Evolutionary conservation across 2,888 invertebrate species (phyloP).

Genomic region (Drosophila conformis): DNA sequence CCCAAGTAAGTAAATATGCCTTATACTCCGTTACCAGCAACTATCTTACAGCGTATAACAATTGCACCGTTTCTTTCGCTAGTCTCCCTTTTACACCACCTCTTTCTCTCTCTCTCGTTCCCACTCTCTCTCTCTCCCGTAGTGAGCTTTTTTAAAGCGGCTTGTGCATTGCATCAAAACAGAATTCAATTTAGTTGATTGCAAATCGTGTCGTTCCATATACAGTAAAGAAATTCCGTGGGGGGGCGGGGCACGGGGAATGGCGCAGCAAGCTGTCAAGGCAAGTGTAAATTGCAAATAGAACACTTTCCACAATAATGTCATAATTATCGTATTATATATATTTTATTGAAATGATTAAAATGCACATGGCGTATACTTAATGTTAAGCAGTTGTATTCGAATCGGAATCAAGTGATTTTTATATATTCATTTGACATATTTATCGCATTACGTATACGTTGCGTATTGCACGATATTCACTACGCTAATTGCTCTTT

Average conservation of each 20-base stretch:
- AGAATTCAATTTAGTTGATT: constrained; percentile 79
- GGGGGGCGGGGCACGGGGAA: constrained; percentile 10
- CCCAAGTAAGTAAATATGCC: neutral
- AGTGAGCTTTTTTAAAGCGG: constrained; percentile 30
- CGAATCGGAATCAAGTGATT: neutral
- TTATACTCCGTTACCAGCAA: neutral
- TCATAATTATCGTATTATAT: neutral
- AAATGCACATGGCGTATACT: constrained; percentile 23
- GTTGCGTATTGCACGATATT: constrained; percentile 6
- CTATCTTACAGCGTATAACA: constrained; percentile 15
- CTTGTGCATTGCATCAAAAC: constrained; percentile 65
- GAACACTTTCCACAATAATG: neutral
- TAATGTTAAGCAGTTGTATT: constrained; percentile 1
- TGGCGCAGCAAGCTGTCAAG: constrained; percentile 1
- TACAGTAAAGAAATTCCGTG: constrained; percentile 31
- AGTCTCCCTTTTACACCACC: constrained; percentile 1
- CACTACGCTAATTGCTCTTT: constrained; percentile 5
- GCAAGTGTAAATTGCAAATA: neutral
- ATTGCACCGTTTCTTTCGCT: constrained; percentile 26
- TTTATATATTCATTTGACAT: neutral
- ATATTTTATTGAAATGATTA: neutral
- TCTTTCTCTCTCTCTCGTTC: neutral
- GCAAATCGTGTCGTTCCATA: constrained; percentile 57
- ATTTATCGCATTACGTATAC: constrained; percentile 35
- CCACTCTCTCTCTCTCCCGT: constrained; percentile 1